A percentile compares a stretch with the other conserved stretches of the same genome.
These are phyloP conservation scores for Patella depressa DNA, from an alignment of 2,888 invertebrate genomes.

Conservation along the genomic window DNA sequence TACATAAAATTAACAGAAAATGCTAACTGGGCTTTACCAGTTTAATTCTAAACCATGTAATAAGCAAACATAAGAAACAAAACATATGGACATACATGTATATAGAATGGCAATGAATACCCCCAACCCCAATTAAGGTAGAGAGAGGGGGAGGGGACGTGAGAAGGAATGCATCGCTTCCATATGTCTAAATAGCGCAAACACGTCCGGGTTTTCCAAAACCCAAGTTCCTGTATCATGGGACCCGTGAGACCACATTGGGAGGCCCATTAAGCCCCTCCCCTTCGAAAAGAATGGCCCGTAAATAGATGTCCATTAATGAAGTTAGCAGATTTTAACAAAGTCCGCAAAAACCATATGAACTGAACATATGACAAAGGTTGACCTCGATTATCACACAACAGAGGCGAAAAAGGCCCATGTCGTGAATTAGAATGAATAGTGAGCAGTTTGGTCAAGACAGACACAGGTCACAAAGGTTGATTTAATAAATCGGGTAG, in stretches of 20 bases:
- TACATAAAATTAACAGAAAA: too few relatives aligned
- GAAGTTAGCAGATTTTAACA: background rate
- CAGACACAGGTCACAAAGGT: background rate
- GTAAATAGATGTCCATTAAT: background rate
- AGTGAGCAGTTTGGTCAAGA: background rate
- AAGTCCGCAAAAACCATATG: background rate
- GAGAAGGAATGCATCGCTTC: background rate
- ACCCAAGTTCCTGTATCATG: background rate
- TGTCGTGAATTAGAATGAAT: background rate
- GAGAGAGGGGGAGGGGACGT: background rate
- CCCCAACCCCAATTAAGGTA: background rate
- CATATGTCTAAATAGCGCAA: background rate
- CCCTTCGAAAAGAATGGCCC: background rate
- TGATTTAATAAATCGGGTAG: background rate
- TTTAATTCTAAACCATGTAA: too few relatives aligned
- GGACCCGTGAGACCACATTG: background rate
- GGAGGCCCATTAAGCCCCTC: background rate
- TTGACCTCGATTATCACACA: background rate
- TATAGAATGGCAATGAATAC: background rate
- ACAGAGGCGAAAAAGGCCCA: background rate
- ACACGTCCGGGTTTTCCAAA: background rate
- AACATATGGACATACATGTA: background rate
- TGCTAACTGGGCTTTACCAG: too few relatives aligned
- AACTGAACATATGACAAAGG: background rate
- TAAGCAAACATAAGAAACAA: background rate